These are phyloP conservation scores for Idaea aversata DNA, from an alignment of 2,888 invertebrate genomes.

Conservation along the genomic window DNA sequence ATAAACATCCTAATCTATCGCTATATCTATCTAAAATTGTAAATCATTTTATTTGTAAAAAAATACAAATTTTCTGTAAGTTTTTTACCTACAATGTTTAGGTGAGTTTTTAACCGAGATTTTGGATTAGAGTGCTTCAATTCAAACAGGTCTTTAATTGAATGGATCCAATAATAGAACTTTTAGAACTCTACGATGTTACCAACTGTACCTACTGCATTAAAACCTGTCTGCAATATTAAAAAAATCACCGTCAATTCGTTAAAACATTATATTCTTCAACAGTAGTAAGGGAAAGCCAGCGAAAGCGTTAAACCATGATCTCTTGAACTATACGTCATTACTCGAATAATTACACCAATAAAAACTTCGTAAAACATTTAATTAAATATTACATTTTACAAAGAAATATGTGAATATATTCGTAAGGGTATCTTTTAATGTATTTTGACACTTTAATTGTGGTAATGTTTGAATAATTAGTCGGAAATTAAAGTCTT, in stretches of 20 bases:
- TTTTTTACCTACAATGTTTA: too few relatives aligned
- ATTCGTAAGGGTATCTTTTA: neutral
- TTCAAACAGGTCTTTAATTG: too few relatives aligned
- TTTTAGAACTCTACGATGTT: too few relatives aligned
- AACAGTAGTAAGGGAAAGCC: conserved; percentile 23
- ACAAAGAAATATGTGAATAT: neutral
- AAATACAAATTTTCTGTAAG: too few relatives aligned
- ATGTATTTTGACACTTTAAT: neutral
- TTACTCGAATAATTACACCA: conserved; percentile 22
- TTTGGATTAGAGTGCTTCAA: too few relatives aligned
- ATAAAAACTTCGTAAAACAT: conserved; percentile 11
- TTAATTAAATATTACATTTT: neutral
- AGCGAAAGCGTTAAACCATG: conserved; percentile 28
- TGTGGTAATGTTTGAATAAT: neutral
- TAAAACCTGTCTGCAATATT: too few relatives aligned
- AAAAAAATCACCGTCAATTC: neutral
- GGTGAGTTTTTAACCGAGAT: too few relatives aligned
- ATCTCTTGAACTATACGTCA: conserved; percentile 27
- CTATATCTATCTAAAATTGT: too few relatives aligned
- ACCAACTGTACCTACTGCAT: too few relatives aligned
- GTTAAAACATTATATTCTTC: conserved; percentile 19
- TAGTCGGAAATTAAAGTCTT: neutral
- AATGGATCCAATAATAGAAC: too few relatives aligned
- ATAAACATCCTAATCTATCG: too few relatives aligned
- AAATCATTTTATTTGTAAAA: too few relatives aligned